A percentile compares a stretch with the other conserved stretches of the same genome.
phyloP scores from a whole-genome alignment of 2,797 vertebrate species.

The Eupleurogrammus muticus region DNA sequence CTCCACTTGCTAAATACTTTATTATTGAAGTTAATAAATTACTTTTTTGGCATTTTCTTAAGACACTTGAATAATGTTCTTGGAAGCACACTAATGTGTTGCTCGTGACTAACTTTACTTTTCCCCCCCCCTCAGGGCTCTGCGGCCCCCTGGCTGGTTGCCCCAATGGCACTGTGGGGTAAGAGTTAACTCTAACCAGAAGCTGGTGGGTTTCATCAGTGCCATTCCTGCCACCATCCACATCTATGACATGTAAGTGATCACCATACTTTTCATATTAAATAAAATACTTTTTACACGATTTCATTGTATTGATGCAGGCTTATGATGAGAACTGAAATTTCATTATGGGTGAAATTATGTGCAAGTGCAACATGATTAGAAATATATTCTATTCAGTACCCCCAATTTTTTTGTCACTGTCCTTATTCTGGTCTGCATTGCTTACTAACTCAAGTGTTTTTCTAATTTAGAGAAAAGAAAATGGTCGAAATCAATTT shows the following conservation, averaged over 20 bases:
- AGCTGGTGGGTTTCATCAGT: constrained; percentile 98
- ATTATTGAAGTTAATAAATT: background rate
- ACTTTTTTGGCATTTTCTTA: background rate
- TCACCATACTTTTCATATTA: background rate
- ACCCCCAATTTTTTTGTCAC: no score
- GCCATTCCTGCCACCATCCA: constrained; percentile 95
- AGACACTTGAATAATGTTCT: background rate
- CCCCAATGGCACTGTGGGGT: constrained; percentile 99
- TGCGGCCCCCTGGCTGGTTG: constrained; percentile 97
- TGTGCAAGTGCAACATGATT: background rate
- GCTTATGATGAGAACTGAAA: background rate
- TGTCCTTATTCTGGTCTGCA: background rate
- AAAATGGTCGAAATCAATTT: constrained; percentile 99
- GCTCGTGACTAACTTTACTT: background rate
- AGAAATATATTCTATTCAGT: background rate
- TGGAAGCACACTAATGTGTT: background rate
- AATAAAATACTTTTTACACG: background rate
- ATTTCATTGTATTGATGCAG: no score
- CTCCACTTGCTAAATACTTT: background rate
- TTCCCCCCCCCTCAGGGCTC: constrained; percentile 86
- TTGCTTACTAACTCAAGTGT: background rate
- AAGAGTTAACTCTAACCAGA: constrained; percentile 96
- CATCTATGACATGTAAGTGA: constrained; percentile 93
- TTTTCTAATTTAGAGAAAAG: constrained; percentile 86
- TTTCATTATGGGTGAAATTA: background rate